Percentiles rank a stretch among this genome's conserved stretches.
These are phyloP conservation scores for Pogoniulus pusillus DNA, from an alignment of 2,797 vertebrate genomes.

Conservation along the genomic window DNA sequence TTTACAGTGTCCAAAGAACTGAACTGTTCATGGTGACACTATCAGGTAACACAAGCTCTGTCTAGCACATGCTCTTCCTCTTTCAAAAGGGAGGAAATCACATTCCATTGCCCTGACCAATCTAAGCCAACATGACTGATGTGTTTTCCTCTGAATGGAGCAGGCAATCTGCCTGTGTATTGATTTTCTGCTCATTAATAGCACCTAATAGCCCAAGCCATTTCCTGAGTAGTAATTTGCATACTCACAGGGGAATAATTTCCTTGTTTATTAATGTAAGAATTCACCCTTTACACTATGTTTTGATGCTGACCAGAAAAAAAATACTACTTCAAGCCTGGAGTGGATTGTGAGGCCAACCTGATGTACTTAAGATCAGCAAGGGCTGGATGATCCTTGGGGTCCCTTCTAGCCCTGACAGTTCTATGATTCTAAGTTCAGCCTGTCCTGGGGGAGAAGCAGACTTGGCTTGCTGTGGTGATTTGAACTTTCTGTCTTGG, in stretches of 20 bases:
- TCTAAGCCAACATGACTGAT: background rate
- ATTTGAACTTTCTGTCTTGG: background rate
- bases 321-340: background rate
- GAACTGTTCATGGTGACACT: background rate
- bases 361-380: background rate
- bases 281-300: background rate
- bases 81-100: background rate
- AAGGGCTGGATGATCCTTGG: no score
- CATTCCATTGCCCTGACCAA: background rate
- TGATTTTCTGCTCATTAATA: background rate
- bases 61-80: background rate
- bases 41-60: background rate
- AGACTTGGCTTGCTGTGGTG: background rate
- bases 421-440: background rate
- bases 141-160: background rate
- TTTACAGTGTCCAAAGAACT: background rate
- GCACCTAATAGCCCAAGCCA: background rate
- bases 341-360: background rate
- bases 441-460: background rate
- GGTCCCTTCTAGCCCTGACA: no score
- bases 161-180: background rate
- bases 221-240: background rate
- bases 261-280: background rate
- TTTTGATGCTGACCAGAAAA: background rate
- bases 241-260: background rate